Conservation (phyloP, 2,888 invertebrate genomes). For the Eupithecia pulchellata region DNA sequence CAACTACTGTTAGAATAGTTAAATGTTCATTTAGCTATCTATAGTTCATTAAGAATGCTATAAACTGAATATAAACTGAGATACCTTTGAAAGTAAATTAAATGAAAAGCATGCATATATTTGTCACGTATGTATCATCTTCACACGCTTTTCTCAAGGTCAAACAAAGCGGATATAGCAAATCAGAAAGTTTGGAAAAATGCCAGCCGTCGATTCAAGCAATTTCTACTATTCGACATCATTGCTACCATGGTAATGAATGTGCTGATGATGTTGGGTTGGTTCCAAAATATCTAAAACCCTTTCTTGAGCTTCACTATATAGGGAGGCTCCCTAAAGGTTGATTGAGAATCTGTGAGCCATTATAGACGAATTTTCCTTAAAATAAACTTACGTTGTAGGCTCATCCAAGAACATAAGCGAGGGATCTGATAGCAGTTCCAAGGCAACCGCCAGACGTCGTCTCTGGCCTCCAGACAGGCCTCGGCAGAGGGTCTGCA, state of each 20-base stretch:
- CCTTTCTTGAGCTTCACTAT: background rate
- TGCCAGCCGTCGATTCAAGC: background rate
- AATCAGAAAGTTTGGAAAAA: background rate
- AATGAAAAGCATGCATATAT: background rate
- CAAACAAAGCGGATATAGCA: background rate
- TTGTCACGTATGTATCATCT: background rate
- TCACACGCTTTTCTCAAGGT: background rate
- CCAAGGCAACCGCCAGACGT: constrained; percentile 92
- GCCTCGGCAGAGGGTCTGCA: constrained; percentile 88
- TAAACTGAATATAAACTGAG: background rate
- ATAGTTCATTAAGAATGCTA: too few relatives aligned
- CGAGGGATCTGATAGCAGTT: constrained; percentile 94
- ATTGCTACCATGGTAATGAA: background rate
- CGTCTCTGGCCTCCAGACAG: constrained; percentile 95
- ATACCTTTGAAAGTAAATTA: background rate
- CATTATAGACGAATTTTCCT: background rate
- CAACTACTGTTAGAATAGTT: too few relatives aligned
- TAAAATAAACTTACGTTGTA: constrained; percentile 87
- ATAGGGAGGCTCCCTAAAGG: background rate
- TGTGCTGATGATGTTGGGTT: background rate
- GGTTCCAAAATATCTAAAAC: background rate
- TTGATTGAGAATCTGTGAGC: background rate
- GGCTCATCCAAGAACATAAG: constrained; percentile 95
- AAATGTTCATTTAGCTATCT: too few relatives aligned
- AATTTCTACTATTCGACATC: background rate